Conservation (phyloP, 2,113 vertebrate species). For the Phasianus colchicus region DNA sequence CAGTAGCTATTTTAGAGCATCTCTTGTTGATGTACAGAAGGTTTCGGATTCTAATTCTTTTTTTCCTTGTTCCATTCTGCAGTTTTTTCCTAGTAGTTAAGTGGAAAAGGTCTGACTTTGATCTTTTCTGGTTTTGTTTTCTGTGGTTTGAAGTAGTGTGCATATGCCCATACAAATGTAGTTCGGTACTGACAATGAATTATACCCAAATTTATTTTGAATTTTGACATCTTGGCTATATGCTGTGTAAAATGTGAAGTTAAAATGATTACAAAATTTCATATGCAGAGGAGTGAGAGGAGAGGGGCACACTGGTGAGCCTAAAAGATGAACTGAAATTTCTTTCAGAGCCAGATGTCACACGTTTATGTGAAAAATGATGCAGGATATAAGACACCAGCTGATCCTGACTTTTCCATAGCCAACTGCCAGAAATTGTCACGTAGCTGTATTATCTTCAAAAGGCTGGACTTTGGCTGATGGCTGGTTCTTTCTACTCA, state of each 20-base stretch:
- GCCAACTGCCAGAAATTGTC: constrained; percentile 63
- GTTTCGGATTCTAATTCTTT: background rate
- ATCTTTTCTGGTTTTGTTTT: background rate
- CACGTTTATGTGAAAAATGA: constrained; percentile 38
- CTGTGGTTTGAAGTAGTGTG: background rate
- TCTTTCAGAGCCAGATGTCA: constrained; percentile 51
- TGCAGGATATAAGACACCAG: constrained; percentile 59
- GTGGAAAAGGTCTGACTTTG: background rate
- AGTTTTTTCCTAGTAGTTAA: background rate
- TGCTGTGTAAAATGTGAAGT: background rate
- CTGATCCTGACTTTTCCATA: constrained; percentile 32
- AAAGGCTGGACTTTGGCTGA: constrained; percentile 57
- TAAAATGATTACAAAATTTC: background rate
- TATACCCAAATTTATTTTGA: background rate
- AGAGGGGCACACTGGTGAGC: background rate
- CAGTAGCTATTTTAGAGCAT: background rate
- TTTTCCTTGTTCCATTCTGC: background rate
- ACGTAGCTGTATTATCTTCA: constrained; percentile 65
- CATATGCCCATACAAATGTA: background rate
- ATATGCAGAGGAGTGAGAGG: background rate
- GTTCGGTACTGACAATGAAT: background rate
- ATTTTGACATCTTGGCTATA: background rate
- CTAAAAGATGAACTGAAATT: constrained; percentile 7
- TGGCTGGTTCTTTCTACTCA: constrained; percentile 50
- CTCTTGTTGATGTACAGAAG: background rate